phyloP scores from a whole-genome alignment of 2,888 invertebrate genomes.

The Omphaloscelis lunosa region DNA sequence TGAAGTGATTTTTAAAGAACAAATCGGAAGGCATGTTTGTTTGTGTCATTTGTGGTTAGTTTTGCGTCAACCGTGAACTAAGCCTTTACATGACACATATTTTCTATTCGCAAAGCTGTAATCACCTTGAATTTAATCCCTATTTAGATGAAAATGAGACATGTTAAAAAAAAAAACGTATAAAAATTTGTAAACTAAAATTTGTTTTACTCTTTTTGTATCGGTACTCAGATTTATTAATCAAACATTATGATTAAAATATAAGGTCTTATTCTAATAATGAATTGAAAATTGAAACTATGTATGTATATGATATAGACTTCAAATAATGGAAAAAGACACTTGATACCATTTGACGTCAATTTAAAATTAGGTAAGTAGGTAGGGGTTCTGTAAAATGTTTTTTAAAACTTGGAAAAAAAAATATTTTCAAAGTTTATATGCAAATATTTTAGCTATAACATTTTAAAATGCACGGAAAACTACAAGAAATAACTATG shows the following conservation, averaged over 20 bases:
- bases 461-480: neutral
- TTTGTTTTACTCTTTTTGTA: constrained; percentile 3
- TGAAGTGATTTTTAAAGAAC: neutral
- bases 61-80: neutral
- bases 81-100: neutral
- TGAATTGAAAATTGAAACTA: neutral
- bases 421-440: neutral
- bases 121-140: constrained; percentile 5
- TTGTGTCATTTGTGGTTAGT: neutral
- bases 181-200: neutral
- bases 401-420: neutral
- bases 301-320: no score
- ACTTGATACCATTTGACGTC: neutral
- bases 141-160: constrained; percentile 22
- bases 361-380: neutral
- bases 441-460: neutral
- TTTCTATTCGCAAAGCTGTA: neutral
- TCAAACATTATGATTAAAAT: neutral
- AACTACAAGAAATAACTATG: neutral
- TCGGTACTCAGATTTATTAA: neutral
- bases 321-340: no score
- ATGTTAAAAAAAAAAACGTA: neutral
- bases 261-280: constrained; percentile 32
- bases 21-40: neutral
- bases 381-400: neutral